A percentile compares a stretch with the other conserved stretches of the same genome.
Evolutionary conservation across 2,113 vertebrate species (phyloP).

Genomic region (Paedocypris sp.): DNA sequence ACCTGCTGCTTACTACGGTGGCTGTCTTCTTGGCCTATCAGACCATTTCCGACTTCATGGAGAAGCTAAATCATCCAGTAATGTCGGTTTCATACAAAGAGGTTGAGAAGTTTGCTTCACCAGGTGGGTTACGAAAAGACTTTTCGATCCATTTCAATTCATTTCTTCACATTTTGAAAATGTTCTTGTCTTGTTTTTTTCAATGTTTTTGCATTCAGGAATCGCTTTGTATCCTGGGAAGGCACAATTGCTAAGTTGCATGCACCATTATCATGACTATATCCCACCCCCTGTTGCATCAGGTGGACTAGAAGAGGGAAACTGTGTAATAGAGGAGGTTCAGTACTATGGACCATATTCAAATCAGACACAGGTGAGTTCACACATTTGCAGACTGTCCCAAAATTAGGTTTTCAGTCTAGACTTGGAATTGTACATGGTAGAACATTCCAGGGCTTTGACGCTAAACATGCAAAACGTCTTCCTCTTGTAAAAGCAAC

Average conservation of each 20-base stretch:
- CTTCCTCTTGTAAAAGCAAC: no score
- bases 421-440: no score
- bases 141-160: neutral
- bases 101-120: conserved; percentile 76
- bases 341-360: conserved; percentile 78
- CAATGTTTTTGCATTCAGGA: conserved; percentile 54
- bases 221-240: conserved; percentile 84
- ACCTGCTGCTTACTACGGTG: conserved; percentile 81
- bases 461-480: no score
- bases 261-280: conserved; percentile 76
- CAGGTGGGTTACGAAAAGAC: conserved; percentile 65
- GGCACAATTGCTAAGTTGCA: conserved; percentile 80
- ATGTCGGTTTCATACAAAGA: conserved; percentile 96
- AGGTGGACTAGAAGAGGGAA: conserved; percentile 62
- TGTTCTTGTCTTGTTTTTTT: no score
- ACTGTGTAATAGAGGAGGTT: conserved; percentile 68
- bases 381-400: no score
- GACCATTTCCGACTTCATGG: conserved; percentile 85
- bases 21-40: conserved; percentile 92
- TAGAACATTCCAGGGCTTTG: no score
- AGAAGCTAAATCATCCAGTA: conserved; percentile 86
- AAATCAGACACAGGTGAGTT: conserved; percentile 70
- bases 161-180: neutral
- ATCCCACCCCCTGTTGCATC: conserved; percentile 67
- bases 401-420: no score